Conservation (phyloP, 2,113 vertebrate genomes). For the Ophthalmolycus amberensis region DNA sequence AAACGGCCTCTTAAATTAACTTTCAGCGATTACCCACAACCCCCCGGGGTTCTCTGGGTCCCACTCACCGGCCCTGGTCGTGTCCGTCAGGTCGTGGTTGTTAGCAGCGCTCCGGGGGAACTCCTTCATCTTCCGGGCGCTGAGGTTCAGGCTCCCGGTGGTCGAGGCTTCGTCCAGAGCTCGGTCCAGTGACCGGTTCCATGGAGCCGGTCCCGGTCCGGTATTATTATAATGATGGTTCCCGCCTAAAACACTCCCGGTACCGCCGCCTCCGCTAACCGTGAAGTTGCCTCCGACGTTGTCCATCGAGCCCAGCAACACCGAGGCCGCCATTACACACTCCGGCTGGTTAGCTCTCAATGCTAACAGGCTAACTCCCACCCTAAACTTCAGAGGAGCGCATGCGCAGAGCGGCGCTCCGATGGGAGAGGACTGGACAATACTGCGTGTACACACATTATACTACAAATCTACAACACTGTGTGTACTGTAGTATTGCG, state of each 20-base stretch:
- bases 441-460: no score
- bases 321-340: constrained; percentile 92
- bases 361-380: constrained; percentile 79
- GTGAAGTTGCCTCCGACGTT: constrained; percentile 77
- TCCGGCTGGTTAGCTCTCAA: constrained; percentile 64
- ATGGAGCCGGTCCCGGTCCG: constrained; percentile 83
- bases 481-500: neutral
- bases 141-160: constrained; percentile 92
- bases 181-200: constrained; percentile 94
- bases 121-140: constrained; percentile 99
- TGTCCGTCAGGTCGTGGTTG: constrained; percentile 96
- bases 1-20: no score
- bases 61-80: constrained; percentile 91
- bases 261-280: constrained; percentile 43
- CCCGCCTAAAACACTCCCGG: constrained; percentile 62
- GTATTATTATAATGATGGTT: constrained; percentile 48
- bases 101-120: constrained; percentile 93
- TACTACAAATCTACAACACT: neutral
- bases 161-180: constrained; percentile 93
- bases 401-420: constrained; percentile 60
- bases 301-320: constrained; percentile 85
- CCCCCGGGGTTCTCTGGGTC: neutral
- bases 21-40: no score
- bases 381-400: constrained; percentile 50
- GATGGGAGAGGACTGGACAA: no score